Base-by-base conservation (phyloP, 2,797 vertebrate species). In the Rhinogobio ventralis region DNA sequence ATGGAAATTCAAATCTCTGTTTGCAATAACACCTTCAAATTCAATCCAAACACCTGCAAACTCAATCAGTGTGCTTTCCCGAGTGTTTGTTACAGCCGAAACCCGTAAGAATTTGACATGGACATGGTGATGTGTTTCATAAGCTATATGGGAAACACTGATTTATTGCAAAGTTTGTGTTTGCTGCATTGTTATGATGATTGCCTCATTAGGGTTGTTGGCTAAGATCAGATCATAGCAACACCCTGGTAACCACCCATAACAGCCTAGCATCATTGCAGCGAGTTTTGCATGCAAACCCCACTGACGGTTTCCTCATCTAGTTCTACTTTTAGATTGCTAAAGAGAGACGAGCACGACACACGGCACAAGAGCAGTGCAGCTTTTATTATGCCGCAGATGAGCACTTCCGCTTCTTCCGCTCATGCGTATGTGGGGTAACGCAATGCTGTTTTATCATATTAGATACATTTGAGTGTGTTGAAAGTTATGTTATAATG, bases 11-110 rank as follows among this genome's bases (percentile, higher is more conserved):
- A 68, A 62, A 85, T 28, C 15, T 30, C 49, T 20, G 33, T 42
- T 80, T 57, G 62, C 81, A 74, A 78, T 25, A 74, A 53, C 33
- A n/a, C 45, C 25, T 17, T 68, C 64, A 49, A 84, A 57, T 55
- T 79, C 66, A 68, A 68, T 83, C 49, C 77, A 79, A 79, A 79
- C 60, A 46, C 60, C 66, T 17, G 53, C 64, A 49, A 84, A 69
- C 51, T 78, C 74, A 68, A 68, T 83, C 49, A 69, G 73, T 28
- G 33, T 57, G 60, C 45, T 64, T 66, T 30, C 74, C 30, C 7
- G 46, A 55, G 53, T 57, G 36, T 71, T 81, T 67, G 46, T 10
- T 42, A 42, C 46, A 55, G n/a, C 51, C 10, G 5, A 36, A 62
- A 75, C 71, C 57, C 2, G 25, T 30, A 20, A n/a, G 69, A 46